Evolutionary conservation across 2,113 vertebrate species (phyloP), one percentile per base, ranked within the genome.

Genomic region (Conger conger): DNA sequence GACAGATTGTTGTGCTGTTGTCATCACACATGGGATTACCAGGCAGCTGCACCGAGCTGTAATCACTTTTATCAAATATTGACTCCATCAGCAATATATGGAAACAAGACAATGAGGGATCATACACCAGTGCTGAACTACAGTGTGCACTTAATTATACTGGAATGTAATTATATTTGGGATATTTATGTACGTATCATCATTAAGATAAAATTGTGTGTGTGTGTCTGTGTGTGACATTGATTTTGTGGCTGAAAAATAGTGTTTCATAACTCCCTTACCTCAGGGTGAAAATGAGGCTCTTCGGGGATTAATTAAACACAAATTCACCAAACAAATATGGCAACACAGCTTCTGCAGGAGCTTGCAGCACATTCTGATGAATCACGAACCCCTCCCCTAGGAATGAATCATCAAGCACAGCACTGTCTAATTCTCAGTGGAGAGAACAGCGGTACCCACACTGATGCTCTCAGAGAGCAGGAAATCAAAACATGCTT

Each of bases 21-120:
- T 81, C 79, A 45, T 42, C 84, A 40, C n/a, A 45, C 80, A 54
- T 53, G 8, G 35, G 63, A 57, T 82, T 54, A 82, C 50, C 37
- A 40, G 16, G 76, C 8, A 54, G 33, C 84, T 77, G 63, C 53
- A 42, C 35, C 76, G 15, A 23, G 27, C 54, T 37, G 18, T 23
- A 9, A 50, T 85, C 33, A 57, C 63, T 82, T 27, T 20, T 30
- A 40, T 38, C 35, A 86, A 76, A 86, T 82, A 77, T 77, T 76
- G 20, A 82, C 30, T 54, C 76, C 40, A 40, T 83, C 68, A 83
- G 63, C 82, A 42, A 40, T 73, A 73, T 73, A 53, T 76, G 36
- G 53, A 36, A n/a, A 60, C 53, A 82, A 82, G 17, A 36, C 53
- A 82, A 82, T 60, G 53, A 57, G 33, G 35, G 35, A 54, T 53